Conservation (phyloP, 2,888 invertebrate species). For the Pilophorus perplexus region DNA sequence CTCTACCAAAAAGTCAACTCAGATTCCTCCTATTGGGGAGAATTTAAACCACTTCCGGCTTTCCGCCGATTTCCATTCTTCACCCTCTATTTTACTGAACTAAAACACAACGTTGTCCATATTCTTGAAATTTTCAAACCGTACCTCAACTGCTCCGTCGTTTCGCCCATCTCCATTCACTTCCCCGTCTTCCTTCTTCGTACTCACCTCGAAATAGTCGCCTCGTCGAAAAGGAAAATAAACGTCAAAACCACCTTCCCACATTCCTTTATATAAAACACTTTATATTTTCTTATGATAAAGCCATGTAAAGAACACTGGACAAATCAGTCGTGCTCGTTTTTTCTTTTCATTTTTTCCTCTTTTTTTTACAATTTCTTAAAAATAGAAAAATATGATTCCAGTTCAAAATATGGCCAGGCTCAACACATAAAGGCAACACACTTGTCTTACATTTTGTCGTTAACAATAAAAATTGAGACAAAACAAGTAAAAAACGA, state of each 20-base stretch:
- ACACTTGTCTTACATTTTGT: slow-evolving; percentile 41
- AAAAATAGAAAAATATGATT: slow-evolving; percentile 47
- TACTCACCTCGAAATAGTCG: too few relatives aligned
- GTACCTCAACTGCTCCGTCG: neutral
- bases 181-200: neutral
- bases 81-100: too few relatives aligned
- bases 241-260: neutral
- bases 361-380: slow-evolving; percentile 40
- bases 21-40: too few relatives aligned
- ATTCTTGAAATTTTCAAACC: neutral
- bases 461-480: slow-evolving; percentile 14
- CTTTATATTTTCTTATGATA: slow-evolving; percentile 42
- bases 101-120: too few relatives aligned
- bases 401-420: slow-evolving; percentile 46
- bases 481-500: slow-evolving; percentile 20
- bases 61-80: too few relatives aligned
- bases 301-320: slow-evolving; percentile 47
- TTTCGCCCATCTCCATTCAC: neutral
- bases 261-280: slow-evolving; percentile 39
- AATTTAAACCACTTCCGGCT: too few relatives aligned
- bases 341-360: slow-evolving; percentile 19
- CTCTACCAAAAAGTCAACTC: too few relatives aligned
- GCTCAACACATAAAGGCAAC: slow-evolving; percentile 44
- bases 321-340: slow-evolving; percentile 43
- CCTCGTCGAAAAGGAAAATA: neutral